These are phyloP conservation scores for Trissolcus japonicus DNA, from an alignment of 2,888 invertebrate genomes.

Conservation along the genomic window DNA sequence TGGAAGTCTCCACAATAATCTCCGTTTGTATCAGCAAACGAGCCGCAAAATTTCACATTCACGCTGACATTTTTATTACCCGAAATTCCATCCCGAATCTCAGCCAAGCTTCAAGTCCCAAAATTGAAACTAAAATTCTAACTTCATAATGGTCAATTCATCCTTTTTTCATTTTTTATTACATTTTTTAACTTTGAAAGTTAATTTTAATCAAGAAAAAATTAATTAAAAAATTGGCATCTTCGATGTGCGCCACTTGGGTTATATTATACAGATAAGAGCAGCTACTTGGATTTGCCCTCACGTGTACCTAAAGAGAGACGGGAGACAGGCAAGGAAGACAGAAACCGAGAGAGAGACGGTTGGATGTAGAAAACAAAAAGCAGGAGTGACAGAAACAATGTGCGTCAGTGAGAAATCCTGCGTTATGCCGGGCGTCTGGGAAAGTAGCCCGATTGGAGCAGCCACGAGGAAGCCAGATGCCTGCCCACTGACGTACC, in stretches of 20 bases:
- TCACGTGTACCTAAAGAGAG: slow-evolving; percentile 34
- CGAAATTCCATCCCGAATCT: not conserved
- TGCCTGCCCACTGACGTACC: slow-evolving; percentile 50
- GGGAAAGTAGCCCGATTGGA: slow-evolving; percentile 49
- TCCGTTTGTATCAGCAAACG: slow-evolving; percentile 9
- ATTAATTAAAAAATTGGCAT: not conserved
- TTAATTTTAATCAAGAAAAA: no score
- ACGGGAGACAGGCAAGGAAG: slow-evolving; percentile 7
- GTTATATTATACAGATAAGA: slow-evolving; percentile 20
- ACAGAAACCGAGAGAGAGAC: slow-evolving; percentile 26
- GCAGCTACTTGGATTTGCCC: slow-evolving; percentile 42
- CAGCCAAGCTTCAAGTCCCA: no score
- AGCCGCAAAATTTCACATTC: slow-evolving; percentile 22
- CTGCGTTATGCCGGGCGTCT: slow-evolving; percentile 50
- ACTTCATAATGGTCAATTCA: not conserved
- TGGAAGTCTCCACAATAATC: slow-evolving; percentile 10
- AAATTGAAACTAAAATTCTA: not conserved
- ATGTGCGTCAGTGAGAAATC: slow-evolving; percentile 55
- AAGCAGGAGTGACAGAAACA: slow-evolving; percentile 43
- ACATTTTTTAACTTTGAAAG: slow-evolving; percentile 14
- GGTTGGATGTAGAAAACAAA: slow-evolving; percentile 27
- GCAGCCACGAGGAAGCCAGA: slow-evolving; percentile 57
- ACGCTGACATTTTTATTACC: slow-evolving; percentile 13
- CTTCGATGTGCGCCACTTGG: not conserved
- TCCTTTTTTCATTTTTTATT: not conserved